Evolutionary conservation across 2,113 vertebrate genomes (phyloP).

Genomic region (Oenanthe oenanthe): DNA sequence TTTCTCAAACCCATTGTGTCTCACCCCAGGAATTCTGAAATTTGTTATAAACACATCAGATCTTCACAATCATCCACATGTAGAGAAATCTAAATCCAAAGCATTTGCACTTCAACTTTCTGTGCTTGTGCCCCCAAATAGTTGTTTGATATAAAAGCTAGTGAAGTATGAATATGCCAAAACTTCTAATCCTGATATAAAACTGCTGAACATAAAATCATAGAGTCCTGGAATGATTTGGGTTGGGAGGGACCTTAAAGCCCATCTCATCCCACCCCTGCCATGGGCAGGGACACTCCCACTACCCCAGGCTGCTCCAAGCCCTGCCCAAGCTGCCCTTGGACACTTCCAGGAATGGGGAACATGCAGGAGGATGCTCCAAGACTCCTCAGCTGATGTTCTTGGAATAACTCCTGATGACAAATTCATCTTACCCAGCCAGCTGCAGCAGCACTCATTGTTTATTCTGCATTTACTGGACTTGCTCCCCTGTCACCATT

Average conservation of each 20-base stretch:
- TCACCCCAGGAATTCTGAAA: neutral
- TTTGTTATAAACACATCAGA: neutral
- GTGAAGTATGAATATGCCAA: neutral
- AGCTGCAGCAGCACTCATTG: neutral
- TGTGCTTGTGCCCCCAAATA: neutral
- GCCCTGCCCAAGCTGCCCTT: neutral
- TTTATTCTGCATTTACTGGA: neutral
- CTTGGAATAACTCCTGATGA: neutral
- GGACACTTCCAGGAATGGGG: neutral
- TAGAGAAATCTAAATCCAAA: neutral
- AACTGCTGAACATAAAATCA: neutral
- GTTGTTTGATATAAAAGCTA: neutral
- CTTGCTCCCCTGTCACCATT: neutral
- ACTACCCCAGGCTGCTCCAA: neutral
- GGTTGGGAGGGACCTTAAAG: neutral
- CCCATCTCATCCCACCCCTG: rapidly evolving
- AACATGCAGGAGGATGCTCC: neutral
- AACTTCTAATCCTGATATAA: neutral
- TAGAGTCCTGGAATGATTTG: neutral
- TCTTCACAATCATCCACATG: neutral
- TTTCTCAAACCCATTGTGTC: neutral
- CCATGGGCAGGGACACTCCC: neutral
- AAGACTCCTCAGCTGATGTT: neutral
- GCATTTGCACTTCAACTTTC: neutral
- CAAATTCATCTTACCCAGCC: neutral